A percentile compares a stretch with the other conserved stretches of the same genome.
Conservation (phyloP, 2,113 vertebrate species). For the Gnathonemus echidnorhynchus region DNA sequence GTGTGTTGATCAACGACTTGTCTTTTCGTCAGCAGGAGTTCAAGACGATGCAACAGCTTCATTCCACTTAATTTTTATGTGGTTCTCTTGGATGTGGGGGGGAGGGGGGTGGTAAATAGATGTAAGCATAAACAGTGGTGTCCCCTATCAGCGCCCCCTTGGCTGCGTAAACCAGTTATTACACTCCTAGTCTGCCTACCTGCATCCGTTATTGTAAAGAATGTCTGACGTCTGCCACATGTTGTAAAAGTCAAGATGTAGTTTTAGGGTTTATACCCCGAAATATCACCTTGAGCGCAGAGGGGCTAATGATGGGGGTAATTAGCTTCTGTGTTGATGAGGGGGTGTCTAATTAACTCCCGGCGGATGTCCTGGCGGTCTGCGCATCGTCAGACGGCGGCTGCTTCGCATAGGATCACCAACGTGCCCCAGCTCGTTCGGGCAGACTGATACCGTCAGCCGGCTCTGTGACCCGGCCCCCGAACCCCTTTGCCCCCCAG, state of each 20-base stretch:
- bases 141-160: neutral
- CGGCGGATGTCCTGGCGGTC: neutral
- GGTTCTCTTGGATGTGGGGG: neutral
- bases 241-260: neutral
- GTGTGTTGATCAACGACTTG: neutral
- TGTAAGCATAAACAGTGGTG: neutral
- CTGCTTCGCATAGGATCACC: neutral
- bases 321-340: neutral
- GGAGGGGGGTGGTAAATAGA: neutral
- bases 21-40: neutral
- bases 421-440: neutral
- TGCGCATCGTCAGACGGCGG: neutral
- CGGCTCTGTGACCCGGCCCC: neutral
- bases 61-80: neutral
- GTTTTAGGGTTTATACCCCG: neutral
- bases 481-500: neutral
- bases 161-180: neutral
- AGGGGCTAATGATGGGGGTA: neutral
- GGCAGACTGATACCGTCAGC: neutral
- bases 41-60: neutral
- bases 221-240: neutral
- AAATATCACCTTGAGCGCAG: neutral
- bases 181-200: neutral
- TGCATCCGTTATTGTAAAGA: neutral
- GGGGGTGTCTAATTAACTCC: neutral